Evolutionary conservation across 2,797 vertebrate genomes (phyloP), one percentile per base, ranked within the genome.

Genomic region (Picus viridis): DNA sequence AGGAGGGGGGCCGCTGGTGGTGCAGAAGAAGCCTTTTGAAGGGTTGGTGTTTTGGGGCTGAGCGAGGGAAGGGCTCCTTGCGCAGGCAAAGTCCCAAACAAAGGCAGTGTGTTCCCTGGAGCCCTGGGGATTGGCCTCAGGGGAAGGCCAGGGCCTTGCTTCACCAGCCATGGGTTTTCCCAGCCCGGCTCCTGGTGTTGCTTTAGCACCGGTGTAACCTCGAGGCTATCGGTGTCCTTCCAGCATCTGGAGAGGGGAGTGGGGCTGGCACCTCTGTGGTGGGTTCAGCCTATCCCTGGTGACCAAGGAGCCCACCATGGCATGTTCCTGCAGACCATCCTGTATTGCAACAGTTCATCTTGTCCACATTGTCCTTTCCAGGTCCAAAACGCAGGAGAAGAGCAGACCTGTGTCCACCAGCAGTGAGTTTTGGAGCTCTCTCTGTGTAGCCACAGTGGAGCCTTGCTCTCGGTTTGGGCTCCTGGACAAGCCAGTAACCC

Each of bases 11-110:
- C 22, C 13, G 68, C 22, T 16, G 57, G n/a, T 43, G 16, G 41
- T 43, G 49, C 49, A 63, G 39, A 63, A 12, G 41, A 17, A 43
- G 43, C 43, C 43, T 65, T 65, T 87, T 73, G 86, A 92, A 94
- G 91, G 83, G 86, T 67, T 86, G 83, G 63, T 64, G 88, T 57
- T 92, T 81, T 59, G 90, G 91, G 90, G 83, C 72, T 71, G 77
- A 75, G 89, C 0, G 8, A 86, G 83, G 88, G 90, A 84, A 86
- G 81, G 84, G 89, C 69, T 95, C 78, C 93, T n/a, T 11, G 85
- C 4, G 6, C 57, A 2, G 78, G 86, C 82, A 80, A 82, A 95
- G 90, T 72, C 26, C 8, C 80, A 88, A 68, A 94, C 93, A 93
- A 95, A 90, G 79, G 70, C 86, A 32, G 49, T 96, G 95, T 92